Conservation (phyloP, 2,888 invertebrate genomes). For the Geotrupes spiniger region DNA sequence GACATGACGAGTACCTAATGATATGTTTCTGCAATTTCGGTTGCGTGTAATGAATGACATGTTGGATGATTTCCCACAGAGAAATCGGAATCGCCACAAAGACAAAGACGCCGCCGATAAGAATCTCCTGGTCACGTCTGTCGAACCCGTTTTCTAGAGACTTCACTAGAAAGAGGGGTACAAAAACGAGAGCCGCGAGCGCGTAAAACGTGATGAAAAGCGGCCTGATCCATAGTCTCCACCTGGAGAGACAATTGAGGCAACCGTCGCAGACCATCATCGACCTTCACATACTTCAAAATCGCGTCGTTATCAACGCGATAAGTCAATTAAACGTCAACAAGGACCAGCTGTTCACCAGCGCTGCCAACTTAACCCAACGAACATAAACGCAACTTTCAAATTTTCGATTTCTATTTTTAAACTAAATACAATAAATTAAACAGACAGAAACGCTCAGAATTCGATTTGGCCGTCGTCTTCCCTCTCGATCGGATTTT, state of each 20-base stretch:
- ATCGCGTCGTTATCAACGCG: constrained; percentile 2
- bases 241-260: constrained; percentile 50
- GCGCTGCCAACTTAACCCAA: constrained; percentile 1
- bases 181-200: constrained; percentile 75
- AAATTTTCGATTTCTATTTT: background rate
- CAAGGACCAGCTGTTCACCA: constrained; percentile 16
- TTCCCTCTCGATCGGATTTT: constrained; percentile 69
- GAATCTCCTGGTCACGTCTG: constrained; percentile 73
- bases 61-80: constrained; percentile 92
- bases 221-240: constrained; percentile 91
- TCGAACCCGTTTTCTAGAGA: constrained; percentile 76
- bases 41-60: constrained; percentile 89
- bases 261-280: constrained; percentile 42
- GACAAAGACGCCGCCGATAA: constrained; percentile 90
- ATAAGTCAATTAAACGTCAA: constrained; percentile 5
- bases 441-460: constrained; percentile 10
- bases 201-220: constrained; percentile 77
- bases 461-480: constrained; percentile 38
- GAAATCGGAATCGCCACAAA: constrained; percentile 88
- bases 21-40: constrained; percentile 91
- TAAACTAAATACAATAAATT: background rate
- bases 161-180: constrained; percentile 79
- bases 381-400: background rate
- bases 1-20: constrained; percentile 63
- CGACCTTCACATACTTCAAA: constrained; percentile 17